Conservation (phyloP, 37 sponge, comb jelly and placozoan species). For the Hormiphora californensis region DNA sequence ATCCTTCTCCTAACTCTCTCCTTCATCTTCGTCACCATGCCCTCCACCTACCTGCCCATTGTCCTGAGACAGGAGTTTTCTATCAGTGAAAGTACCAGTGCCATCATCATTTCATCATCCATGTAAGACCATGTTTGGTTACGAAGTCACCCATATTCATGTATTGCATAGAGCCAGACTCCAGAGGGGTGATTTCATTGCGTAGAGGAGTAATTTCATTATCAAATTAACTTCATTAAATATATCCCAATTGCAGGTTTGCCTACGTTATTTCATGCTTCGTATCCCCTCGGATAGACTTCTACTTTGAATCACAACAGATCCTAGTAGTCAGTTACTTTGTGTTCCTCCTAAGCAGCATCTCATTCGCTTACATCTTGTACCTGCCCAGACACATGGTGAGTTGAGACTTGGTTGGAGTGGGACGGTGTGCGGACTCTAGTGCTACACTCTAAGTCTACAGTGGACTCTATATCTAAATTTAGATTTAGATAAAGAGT, state of each 20-base stretch:
- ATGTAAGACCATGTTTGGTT: neutral
- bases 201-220: neutral
- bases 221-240: neutral
- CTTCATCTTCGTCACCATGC: neutral
- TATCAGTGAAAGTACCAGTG: neutral
- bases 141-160: neutral
- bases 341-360: neutral
- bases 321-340: neutral
- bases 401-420: too few relatives aligned
- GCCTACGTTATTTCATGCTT: neutral
- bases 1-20: neutral
- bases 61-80: neutral
- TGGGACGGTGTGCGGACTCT: too few relatives aligned
- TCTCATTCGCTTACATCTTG: neutral
- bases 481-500: too few relatives aligned
- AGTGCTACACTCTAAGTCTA: too few relatives aligned
- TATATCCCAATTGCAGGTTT: neutral
- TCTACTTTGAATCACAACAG: neutral
- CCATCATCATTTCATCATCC: slow-evolving; percentile 5
- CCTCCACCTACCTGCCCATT: slow-evolving; percentile 9
- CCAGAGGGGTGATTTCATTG: neutral
- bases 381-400: too few relatives aligned
- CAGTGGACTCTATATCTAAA: too few relatives aligned
- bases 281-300: neutral
- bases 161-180: neutral